Percentiles rank a stretch among this genome's conserved stretches.
Evolutionary conservation across 2,888 invertebrate genomes (phyloP).

Genomic region (Eucera pruinosa): DNA sequence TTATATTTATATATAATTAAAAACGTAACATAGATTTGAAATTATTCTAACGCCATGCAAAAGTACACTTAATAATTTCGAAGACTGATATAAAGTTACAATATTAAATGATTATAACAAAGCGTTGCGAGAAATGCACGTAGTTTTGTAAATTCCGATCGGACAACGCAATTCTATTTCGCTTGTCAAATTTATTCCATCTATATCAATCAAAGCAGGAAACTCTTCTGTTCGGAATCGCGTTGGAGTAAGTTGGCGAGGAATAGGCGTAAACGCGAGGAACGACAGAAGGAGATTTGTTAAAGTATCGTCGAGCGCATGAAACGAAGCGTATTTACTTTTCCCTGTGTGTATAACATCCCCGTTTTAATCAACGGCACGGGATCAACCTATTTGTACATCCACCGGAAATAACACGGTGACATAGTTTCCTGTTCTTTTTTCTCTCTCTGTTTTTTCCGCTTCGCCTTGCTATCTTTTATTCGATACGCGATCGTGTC

Average conservation of each 20-base stretch:
- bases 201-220: not conserved
- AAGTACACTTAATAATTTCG: too few relatives aligned
- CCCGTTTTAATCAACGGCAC: slow-evolving; percentile 47
- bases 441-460: not conserved
- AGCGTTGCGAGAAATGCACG: too few relatives aligned
- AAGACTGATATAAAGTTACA: too few relatives aligned
- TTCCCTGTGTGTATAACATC: not conserved
- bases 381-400: slow-evolving; percentile 47
- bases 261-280: not conserved
- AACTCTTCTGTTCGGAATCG: not conserved
- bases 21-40: too few relatives aligned
- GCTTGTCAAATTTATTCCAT: not conserved
- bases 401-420: slow-evolving; percentile 46
- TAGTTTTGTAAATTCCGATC: too few relatives aligned
- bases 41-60: too few relatives aligned
- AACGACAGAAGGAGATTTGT: slow-evolving; percentile 6
- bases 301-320: slow-evolving; percentile 7
- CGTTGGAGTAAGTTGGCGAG: slow-evolving; percentile 1
- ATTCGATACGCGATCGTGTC: slow-evolving; percentile 18
- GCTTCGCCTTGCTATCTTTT: not conserved
- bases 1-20: too few relatives aligned
- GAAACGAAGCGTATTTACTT: slow-evolving; percentile 28
- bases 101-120: too few relatives aligned
- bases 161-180: not conserved
- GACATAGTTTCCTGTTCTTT: slow-evolving; percentile 41